These are phyloP conservation scores for Aproaerema taeniolella DNA, from an alignment of 2,888 invertebrate genomes.

Conservation along the genomic window DNA sequence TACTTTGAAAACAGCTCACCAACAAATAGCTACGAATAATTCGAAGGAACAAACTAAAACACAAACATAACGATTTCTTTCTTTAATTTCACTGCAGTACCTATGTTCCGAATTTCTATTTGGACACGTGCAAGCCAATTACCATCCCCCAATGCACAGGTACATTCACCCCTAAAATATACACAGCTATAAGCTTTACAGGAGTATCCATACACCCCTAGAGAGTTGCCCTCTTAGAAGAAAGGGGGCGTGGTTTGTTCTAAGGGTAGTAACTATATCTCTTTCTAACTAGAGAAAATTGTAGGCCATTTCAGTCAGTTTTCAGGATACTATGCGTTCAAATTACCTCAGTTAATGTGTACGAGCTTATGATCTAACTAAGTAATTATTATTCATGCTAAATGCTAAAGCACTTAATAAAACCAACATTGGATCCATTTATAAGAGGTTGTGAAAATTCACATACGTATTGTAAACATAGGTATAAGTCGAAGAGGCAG, in stretches of 20 bases:
- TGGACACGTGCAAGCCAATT: slow-evolving; percentile 48
- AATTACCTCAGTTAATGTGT: slow-evolving; percentile 21
- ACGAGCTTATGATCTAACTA: background rate
- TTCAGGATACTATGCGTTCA: slow-evolving; percentile 24
- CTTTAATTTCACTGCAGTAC: slow-evolving; percentile 29
- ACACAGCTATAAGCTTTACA: slow-evolving; percentile 14
- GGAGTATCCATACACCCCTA: slow-evolving; percentile 36
- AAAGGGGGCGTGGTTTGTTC: slow-evolving; percentile 50
- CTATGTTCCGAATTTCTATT: slow-evolving; percentile 26
- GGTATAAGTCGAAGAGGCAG: slow-evolving; percentile 17
- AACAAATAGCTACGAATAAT: too few species aligned
- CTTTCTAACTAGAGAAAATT: slow-evolving; percentile 29
- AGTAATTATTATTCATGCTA: background rate
- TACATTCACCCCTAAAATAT: slow-evolving; percentile 27
- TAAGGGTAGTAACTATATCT: slow-evolving; percentile 44
- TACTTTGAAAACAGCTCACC: too few species aligned
- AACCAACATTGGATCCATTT: background rate
- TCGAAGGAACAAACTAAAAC: too few species aligned
- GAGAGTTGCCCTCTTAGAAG: slow-evolving; percentile 42
- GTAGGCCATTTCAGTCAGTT: slow-evolving; percentile 21
- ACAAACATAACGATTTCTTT: slow-evolving; percentile 15
- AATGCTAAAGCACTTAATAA: background rate
- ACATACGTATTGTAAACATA: slow-evolving; percentile 11
- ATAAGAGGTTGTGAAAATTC: slow-evolving; percentile 8
- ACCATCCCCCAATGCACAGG: slow-evolving; percentile 27